A percentile compares a stretch with the other conserved stretches of the same genome.
Evolutionary conservation across 2,113 vertebrate species (phyloP).

Genomic region (Tetrax tetrax): DNA sequence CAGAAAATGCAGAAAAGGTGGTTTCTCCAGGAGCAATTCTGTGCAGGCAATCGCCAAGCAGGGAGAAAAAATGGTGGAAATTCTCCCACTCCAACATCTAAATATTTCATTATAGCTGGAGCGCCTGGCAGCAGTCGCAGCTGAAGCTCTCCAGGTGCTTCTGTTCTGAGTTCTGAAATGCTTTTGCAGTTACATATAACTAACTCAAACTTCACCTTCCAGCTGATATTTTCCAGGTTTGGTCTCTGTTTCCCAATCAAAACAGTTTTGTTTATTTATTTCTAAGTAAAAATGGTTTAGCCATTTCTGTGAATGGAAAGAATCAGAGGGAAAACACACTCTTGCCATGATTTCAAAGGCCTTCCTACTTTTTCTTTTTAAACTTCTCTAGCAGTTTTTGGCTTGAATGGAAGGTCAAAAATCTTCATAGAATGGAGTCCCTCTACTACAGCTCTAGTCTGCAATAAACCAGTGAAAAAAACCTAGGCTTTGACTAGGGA

Average conservation of each 20-base stretch:
- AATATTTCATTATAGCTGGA: background rate
- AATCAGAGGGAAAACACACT: background rate
- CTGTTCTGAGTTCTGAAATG: constrained; percentile 29
- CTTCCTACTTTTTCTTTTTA: background rate
- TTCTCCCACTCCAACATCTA: background rate
- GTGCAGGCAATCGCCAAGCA: background rate
- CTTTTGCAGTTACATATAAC: constrained; percentile 3
- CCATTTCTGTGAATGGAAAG: constrained; percentile 10
- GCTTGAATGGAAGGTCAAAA: background rate
- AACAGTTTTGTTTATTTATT: background rate
- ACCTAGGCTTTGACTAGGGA: background rate
- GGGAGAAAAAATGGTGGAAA: background rate
- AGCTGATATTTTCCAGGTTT: constrained; percentile 21
- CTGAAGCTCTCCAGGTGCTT: constrained; percentile 30
- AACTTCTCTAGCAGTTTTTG: background rate
- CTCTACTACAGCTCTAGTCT: background rate
- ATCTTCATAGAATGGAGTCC: background rate
- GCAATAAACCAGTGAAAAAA: background rate
- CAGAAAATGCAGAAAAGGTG: background rate
- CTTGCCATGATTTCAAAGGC: background rate
- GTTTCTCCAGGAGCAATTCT: background rate
- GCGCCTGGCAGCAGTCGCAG: background rate
- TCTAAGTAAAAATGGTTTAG: background rate
- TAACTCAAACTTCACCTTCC: background rate
- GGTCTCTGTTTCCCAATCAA: background rate